A percentile compares a stretch with the other conserved stretches of the same genome.
These are phyloP conservation scores for Conops quadrifasciatus DNA, from an alignment of 2,888 invertebrate species.

Conservation along the genomic window DNA sequence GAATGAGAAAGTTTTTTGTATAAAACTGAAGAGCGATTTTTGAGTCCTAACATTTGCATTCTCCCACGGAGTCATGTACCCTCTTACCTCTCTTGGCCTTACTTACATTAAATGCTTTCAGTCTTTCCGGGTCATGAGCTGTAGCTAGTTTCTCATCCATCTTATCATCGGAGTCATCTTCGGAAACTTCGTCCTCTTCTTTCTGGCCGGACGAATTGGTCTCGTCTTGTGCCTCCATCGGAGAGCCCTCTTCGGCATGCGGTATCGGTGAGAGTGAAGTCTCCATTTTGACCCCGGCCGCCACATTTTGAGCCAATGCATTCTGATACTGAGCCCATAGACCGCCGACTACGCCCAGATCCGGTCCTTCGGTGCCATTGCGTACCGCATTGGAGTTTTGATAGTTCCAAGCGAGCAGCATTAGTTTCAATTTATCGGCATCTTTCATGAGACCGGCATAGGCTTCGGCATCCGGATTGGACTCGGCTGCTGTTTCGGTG, in stretches of 20 bases:
- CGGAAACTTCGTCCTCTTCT: conserved; percentile 81
- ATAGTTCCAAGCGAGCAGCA: conserved; percentile 89
- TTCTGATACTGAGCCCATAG: conserved; percentile 88
- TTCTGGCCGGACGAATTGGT: conserved; percentile 90
- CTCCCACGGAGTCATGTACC: no score
- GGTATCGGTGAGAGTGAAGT: conserved; percentile 65
- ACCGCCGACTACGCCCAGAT: conserved; percentile 72
- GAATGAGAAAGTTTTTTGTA: no score
- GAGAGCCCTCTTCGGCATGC: conserved; percentile 71
- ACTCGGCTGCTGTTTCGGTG: conserved; percentile 51
- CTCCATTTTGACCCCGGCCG: conserved; percentile 60
- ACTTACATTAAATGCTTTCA: conserved; percentile 95
- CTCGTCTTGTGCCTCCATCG: conserved; percentile 75
- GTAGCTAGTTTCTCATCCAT: conserved; percentile 77
- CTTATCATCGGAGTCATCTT: conserved; percentile 91
- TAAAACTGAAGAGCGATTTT: not conserved
- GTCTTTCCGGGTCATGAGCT: conserved; percentile 90
- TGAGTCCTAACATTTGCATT: no score
- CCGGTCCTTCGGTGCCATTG: conserved; percentile 67
- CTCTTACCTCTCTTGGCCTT: not conserved
- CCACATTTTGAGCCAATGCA: conserved; percentile 75
- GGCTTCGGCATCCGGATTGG: conserved; percentile 57
- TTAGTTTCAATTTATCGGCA: conserved; percentile 86
- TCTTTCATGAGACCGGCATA: conserved; percentile 73
- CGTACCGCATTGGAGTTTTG: conserved; percentile 78